A percentile compares a stretch with the other conserved stretches of the same genome.
phyloP scores from a whole-genome alignment of 2,113 vertebrate species.

The Polypterus senegalus region DNA sequence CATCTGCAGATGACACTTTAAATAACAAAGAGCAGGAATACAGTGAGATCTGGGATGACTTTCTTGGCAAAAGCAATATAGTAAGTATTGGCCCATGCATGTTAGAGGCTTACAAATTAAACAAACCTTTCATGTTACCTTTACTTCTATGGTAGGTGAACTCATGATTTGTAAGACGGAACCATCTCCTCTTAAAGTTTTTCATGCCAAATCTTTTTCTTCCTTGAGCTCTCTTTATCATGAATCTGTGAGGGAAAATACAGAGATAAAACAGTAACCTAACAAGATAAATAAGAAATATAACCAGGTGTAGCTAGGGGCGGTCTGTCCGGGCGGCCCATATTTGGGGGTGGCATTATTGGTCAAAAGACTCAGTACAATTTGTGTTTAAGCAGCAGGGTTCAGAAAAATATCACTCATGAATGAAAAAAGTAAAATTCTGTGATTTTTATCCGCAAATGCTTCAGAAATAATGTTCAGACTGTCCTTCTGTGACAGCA shows the following conservation, averaged over 20 bases:
- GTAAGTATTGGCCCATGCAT: not conserved
- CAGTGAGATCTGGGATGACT: not conserved
- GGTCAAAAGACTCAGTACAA: no score
- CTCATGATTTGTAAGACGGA: constrained; percentile 91
- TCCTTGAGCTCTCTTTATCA: constrained; percentile 95
- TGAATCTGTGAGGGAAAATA: constrained; percentile 55
- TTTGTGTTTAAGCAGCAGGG: no score
- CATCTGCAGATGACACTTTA: no score
- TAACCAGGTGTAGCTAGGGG: not conserved
- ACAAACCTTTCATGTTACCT: constrained; percentile 53
- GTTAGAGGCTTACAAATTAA: constrained; percentile 1
- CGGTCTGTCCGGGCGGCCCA: no score
- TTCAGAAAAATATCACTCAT: no score
- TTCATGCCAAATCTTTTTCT: constrained; percentile 94
- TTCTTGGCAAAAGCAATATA: not conserved
- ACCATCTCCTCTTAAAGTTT: constrained; percentile 98
- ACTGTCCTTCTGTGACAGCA: no score
- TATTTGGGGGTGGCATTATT: no score
- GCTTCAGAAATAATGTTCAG: no score
- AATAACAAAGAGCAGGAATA: not conserved
- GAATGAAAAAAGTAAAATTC: no score
- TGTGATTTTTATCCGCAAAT: no score
- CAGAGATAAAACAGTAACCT: not conserved
- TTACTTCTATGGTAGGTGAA: constrained; percentile 95
- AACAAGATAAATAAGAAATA: not conserved